Evolutionary conservation across 53 echinoderm and acorn worm species (phyloP), one percentile per base, ranked within the genome.

Genomic region (Paracentrotus lividus): DNA sequence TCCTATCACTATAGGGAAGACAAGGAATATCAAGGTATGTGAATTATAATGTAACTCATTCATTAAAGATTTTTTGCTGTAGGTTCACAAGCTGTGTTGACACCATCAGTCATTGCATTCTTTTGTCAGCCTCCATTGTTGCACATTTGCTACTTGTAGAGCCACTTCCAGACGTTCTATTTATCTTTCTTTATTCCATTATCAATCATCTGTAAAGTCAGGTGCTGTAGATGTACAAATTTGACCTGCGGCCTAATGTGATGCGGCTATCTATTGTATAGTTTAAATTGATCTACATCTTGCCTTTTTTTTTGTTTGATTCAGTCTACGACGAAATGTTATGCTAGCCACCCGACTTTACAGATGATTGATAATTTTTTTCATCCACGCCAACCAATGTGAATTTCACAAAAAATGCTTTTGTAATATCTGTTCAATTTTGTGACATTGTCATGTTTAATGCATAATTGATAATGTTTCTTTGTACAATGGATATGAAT

Each of bases 11-110:
- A n/a, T n/a, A 72, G 91, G 91, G 31, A 91, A 49, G 68, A 91
- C 44, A 49, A 91, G 47, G 91, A 86, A 49, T 53, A 49, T 49
- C 87, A 49, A 86, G 87, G 87, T 86, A 86, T 86, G 87, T 86
- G 52, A 86, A 77, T 77, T 21, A 60, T 60, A 77, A 77, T 77
- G 77, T 77, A 77, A 77, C 77, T 77, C 77, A 77, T 77, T 77
- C 77, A 77, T 77, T 77, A 77, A 36, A 77, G 77, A 31, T 32
- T 42, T 77, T 77, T 77, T 36, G 77, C 77, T 77, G 9, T 77
- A 77, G 77, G 77, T 77, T 77, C 77, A 40, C 33, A 20, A 77
- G 77, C 33, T 77, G 77, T 77, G 77, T 77, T 77, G 77, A 77
- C 77, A 77, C 77, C 77, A 77, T 77, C 77, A 77, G 77, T 77